These are phyloP conservation scores for Pseudocheirus occidentalis DNA, from an alignment of 2,797 vertebrate genomes.

Conservation along the genomic window DNA sequence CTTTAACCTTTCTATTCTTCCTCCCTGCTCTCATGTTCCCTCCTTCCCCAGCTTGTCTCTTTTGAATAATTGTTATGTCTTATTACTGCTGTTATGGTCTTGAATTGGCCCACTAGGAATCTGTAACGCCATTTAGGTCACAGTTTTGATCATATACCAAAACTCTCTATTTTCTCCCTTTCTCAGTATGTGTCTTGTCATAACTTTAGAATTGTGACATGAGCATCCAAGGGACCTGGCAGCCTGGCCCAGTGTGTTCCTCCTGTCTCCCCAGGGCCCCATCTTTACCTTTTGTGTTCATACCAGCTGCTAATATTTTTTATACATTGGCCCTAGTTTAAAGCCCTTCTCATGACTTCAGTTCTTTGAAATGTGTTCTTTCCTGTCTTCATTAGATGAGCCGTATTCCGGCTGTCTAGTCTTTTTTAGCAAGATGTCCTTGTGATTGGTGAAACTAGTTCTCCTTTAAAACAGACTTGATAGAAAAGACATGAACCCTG, in stretches of 20 bases:
- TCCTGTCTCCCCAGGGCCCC: conserved; percentile 42
- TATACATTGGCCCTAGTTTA: conserved; percentile 61
- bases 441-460: conserved; percentile 2
- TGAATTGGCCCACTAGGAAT: not conserved
- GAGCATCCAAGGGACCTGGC: conserved; percentile 49
- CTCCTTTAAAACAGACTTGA: conserved; percentile 61
- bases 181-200: conserved; percentile 19
- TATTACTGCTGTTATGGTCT: not conserved
- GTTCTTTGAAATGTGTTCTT: conserved; percentile 71
- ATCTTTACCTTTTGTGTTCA: conserved; percentile 62
- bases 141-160: conserved; percentile 52
- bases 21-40: not conserved
- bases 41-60: not conserved
- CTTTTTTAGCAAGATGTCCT: conserved; percentile 49
- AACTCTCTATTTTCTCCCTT: conserved; percentile 43
- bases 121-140: conserved; percentile 39
- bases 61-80: not conserved
- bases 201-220: conserved; percentile 73
- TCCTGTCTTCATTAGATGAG: conserved; percentile 52
- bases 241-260: conserved; percentile 35
- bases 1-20: not conserved
- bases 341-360: conserved; percentile 40
- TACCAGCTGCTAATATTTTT: conserved; percentile 55
- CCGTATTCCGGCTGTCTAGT: conserved; percentile 48
- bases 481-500: conserved; percentile 50